phyloP scores from a whole-genome alignment of 2,888 invertebrate genomes.

The Ormyrus rosae region DNA sequence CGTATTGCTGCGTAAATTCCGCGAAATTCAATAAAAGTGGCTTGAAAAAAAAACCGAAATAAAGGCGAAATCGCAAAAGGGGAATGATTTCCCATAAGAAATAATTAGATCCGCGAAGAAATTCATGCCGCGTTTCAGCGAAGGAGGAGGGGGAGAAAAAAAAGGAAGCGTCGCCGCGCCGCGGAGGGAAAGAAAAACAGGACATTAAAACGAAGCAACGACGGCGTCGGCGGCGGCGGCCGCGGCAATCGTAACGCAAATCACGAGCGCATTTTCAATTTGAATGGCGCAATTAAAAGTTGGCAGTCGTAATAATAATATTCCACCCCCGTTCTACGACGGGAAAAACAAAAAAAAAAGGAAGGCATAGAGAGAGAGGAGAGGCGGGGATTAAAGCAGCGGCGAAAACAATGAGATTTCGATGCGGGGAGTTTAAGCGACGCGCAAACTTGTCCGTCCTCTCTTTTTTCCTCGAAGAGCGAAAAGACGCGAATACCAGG shows the following conservation, averaged over 20 bases:
- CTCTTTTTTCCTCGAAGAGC: constrained; percentile 1
- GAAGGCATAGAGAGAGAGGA: neutral
- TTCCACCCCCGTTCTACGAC: neutral
- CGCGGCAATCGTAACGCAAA: constrained; percentile 29
- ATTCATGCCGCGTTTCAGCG: neutral
- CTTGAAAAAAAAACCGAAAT: constrained; percentile 21
- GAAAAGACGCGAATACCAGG: constrained; percentile 39
- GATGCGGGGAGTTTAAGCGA: constrained; percentile 12
- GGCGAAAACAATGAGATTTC: constrained; percentile 36
- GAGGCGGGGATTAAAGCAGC: neutral
- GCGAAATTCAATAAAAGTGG: constrained; percentile 18
- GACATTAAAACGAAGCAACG: constrained; percentile 11
- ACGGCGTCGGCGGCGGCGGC: neutral
- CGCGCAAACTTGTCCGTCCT: constrained; percentile 16
- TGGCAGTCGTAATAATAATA: constrained; percentile 48
- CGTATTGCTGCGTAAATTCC: no score
- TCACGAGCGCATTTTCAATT: constrained; percentile 46
- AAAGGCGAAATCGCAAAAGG: neutral
- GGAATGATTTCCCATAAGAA: constrained; percentile 15
- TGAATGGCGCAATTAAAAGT: constrained; percentile 51
- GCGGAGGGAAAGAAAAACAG: neutral
- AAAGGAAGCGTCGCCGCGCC: neutral
- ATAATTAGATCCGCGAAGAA: constrained; percentile 25
- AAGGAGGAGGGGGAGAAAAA: neutral
- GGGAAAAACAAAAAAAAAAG: neutral